A percentile compares a stretch with the other conserved stretches of the same genome.
phyloP scores from a whole-genome alignment of 2,888 invertebrate genomes.

The Adelphocoris suturalis region DNA sequence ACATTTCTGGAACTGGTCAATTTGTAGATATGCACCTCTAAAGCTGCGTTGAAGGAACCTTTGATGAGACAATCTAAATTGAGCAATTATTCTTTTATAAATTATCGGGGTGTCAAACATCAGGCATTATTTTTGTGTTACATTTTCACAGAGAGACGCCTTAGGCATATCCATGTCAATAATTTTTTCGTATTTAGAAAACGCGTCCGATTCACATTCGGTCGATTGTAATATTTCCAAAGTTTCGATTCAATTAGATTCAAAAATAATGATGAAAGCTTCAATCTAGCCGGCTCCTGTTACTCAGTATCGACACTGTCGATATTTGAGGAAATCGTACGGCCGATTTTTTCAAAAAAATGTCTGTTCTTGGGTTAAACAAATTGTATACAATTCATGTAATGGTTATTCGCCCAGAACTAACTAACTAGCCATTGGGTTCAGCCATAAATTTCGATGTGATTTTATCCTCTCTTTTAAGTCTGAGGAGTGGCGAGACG shows the following conservation, averaged over 20 bases:
- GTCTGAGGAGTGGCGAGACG: conserved; percentile 56
- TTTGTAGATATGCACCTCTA: no score
- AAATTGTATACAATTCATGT: conserved; percentile 6
- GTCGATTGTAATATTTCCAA: no score
- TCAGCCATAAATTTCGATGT: conserved; percentile 10
- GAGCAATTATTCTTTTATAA: no score
- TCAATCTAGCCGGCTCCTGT: background rate
- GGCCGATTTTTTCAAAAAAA: background rate
- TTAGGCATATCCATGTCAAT: no score
- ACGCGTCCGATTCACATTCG: background rate
- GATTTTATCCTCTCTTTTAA: conserved; percentile 26
- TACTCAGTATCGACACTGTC: conserved; percentile 36
- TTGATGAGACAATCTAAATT: no score
- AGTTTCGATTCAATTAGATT: no score
- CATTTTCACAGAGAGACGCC: no score
- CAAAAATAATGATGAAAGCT: background rate
- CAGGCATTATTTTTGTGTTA: no score
- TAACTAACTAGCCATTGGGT: conserved; percentile 50
- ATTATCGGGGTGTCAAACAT: no score
- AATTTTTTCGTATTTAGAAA: conserved; percentile 28
- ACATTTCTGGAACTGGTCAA: no score
- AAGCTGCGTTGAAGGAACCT: no score
- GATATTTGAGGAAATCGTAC: conserved; percentile 36
- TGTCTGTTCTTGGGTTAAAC: background rate
- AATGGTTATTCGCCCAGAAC: conserved; percentile 28